These are phyloP conservation scores for Myotis myotis DNA, from an alignment of 2,797 vertebrate genomes.

Conservation along the genomic window DNA sequence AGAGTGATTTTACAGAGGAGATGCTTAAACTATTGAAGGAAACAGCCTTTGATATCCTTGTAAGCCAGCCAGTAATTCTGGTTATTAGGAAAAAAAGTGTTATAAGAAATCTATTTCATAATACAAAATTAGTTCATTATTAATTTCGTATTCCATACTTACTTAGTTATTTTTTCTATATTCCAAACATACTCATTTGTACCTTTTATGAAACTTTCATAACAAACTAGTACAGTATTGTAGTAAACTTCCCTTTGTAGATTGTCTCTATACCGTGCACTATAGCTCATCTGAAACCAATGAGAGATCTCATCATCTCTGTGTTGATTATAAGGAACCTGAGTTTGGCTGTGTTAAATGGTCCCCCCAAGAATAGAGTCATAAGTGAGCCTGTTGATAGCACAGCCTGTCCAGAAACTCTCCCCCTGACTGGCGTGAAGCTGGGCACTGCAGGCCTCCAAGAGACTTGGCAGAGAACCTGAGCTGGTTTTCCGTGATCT, in stretches of 20 bases:
- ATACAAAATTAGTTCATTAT: neutral
- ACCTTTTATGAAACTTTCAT: neutral
- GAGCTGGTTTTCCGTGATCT: neutral
- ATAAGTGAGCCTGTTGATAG: neutral
- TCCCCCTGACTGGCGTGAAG: neutral
- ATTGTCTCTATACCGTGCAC: neutral
- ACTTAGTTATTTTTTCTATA: neutral
- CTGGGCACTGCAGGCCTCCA: neutral
- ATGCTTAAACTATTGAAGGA: slow-evolving; percentile 13
- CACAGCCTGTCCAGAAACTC: neutral
- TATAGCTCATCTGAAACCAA: neutral
- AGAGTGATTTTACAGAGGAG: neutral
- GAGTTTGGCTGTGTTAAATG: neutral
- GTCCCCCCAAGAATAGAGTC: neutral
- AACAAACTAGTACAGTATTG: neutral
- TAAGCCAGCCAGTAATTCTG: neutral
- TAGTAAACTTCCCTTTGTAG: neutral
- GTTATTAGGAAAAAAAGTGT: neutral
- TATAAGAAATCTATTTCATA: neutral
- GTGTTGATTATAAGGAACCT: neutral
- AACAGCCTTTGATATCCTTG: neutral
- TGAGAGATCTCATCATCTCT: neutral
- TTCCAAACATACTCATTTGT: neutral
- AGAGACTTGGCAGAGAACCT: neutral
- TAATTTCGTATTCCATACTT: neutral